phyloP scores from a whole-genome alignment of 2,888 invertebrate genomes.

The Drosophila borborema region DNA sequence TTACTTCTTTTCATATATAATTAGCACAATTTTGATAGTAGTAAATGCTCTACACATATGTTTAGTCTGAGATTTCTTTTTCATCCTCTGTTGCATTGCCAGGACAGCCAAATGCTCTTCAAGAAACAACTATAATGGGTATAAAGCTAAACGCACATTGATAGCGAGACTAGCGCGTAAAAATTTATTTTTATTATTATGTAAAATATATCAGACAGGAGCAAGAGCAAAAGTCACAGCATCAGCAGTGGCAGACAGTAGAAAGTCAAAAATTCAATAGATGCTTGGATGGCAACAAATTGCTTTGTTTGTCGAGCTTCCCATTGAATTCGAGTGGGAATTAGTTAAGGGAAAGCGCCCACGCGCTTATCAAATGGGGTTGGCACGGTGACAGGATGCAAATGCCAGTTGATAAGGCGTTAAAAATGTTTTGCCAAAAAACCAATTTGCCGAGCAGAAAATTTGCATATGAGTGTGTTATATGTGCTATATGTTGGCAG shows the following conservation, averaged over 20 bases:
- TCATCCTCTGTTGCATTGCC: neutral
- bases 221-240: neutral
- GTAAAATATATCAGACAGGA: conserved; percentile 41
- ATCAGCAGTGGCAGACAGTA: conserved; percentile 18
- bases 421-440: conserved; percentile 52
- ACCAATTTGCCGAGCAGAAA: conserved; percentile 67
- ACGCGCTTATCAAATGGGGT: conserved; percentile 41
- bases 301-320: conserved; percentile 64
- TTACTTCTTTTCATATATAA: neutral
- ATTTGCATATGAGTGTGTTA: conserved; percentile 70
- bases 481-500: conserved; percentile 13
- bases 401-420: conserved; percentile 54
- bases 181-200: conserved; percentile 79
- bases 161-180: conserved; percentile 68
- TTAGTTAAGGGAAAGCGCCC: conserved; percentile 46
- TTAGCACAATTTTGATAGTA: neutral
- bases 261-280: conserved; percentile 55
- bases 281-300: conserved; percentile 62
- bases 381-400: conserved; percentile 53
- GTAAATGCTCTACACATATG: neutral
- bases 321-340: conserved; percentile 68
- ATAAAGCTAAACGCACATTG: conserved; percentile 58
- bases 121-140: neutral
- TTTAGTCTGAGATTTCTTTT: neutral
- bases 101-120: neutral